Evolutionary conservation across 2,888 invertebrate genomes (phyloP).

Genomic region (Tetragonula carbonaria): DNA sequence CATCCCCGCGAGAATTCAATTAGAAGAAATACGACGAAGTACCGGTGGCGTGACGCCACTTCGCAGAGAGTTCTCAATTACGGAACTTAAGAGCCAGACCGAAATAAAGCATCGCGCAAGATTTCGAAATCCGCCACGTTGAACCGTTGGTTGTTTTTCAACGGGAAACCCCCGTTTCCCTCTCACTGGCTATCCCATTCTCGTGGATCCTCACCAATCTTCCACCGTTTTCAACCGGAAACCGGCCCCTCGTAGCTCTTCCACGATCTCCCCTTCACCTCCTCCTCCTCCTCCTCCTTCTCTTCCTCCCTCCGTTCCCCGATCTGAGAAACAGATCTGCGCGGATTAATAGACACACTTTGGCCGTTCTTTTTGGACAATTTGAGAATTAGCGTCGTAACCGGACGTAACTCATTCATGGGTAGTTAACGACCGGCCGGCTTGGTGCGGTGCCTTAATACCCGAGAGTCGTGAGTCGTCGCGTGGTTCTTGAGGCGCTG

Average conservation of each 20-base stretch:
- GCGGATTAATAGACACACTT: conserved; percentile 77
- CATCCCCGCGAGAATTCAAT: not conserved
- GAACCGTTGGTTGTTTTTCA: conserved; percentile 33
- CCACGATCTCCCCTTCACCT: conserved; percentile 20
- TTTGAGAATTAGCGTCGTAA: conserved; percentile 77
- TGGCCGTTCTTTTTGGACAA: conserved; percentile 73
- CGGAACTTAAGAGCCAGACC: not conserved
- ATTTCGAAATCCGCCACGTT: not conserved
- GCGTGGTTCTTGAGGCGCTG: conserved; percentile 71
- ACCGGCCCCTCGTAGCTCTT: conserved; percentile 56
- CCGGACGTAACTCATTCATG: conserved; percentile 82
- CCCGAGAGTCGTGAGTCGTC: conserved; percentile 80
- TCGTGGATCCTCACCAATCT: conserved; percentile 52
- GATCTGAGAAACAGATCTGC: conserved; percentile 36
- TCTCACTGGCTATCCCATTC: conserved; percentile 36
- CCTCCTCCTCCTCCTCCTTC: conserved; percentile 5
- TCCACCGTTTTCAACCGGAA: conserved; percentile 55
- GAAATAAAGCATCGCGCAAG: conserved; percentile 5
- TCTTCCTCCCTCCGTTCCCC: not conserved
- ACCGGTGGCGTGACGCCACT: not conserved
- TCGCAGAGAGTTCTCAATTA: not conserved
- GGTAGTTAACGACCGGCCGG: conserved; percentile 80
- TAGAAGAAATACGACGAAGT: not conserved
- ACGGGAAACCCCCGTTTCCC: conserved; percentile 40
- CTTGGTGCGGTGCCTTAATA: conserved; percentile 74